phyloP scores from a whole-genome alignment of 2,888 invertebrate genomes.

The Nomada fabriciana region DNA sequence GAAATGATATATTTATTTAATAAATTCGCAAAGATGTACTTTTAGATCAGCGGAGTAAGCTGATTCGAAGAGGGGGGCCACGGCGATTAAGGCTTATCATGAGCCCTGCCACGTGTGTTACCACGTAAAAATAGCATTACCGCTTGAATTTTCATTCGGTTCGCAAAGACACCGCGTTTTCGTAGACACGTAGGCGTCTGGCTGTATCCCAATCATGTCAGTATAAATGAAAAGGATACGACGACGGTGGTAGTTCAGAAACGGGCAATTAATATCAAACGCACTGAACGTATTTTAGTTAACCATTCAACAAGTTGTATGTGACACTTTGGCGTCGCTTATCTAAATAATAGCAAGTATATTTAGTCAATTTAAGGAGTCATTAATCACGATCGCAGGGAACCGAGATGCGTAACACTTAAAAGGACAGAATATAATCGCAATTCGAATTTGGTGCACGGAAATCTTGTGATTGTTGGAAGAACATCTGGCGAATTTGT shows the following conservation, averaged over 20 bases:
- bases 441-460: not conserved
- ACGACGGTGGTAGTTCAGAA: conserved; percentile 3
- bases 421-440: not conserved
- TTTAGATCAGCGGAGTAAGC: not conserved
- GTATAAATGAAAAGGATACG: conserved; percentile 55
- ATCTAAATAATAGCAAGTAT: not conserved
- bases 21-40: not conserved
- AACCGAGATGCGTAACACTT: not conserved
- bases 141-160: conserved; percentile 38
- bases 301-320: not conserved
- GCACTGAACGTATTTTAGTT: not conserved
- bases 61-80: not conserved
- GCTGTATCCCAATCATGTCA: conserved; percentile 59
- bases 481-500: not conserved
- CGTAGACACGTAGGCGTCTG: conserved; percentile 55
- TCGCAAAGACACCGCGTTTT: conserved; percentile 36
- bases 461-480: not conserved
- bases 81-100: conserved; percentile 27
- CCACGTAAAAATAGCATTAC: conserved; percentile 46
- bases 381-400: not conserved
- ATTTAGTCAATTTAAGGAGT: too few relatives aligned
- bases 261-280: conserved; percentile 35
- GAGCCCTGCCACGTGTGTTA: conserved; percentile 19
- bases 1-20: too few relatives aligned
- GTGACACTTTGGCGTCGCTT: not conserved